A percentile compares a stretch with the other conserved stretches of the same genome.
phyloP scores from a whole-genome alignment of 2,113 vertebrate species.

The Alouatta palliata region DNA sequence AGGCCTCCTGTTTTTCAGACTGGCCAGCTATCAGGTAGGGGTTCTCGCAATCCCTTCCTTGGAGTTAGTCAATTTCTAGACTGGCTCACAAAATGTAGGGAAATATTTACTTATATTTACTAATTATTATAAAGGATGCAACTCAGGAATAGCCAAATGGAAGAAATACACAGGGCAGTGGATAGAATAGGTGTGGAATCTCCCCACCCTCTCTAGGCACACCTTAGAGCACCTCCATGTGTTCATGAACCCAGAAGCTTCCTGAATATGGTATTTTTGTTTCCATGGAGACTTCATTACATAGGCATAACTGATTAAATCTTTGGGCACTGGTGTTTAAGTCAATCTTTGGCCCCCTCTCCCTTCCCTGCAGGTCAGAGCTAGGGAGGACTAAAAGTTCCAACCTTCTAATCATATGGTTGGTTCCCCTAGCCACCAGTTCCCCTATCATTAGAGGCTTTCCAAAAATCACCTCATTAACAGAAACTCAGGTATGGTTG shows the following conservation, averaged over 20 bases:
- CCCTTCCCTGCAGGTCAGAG: neutral
- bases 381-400: neutral
- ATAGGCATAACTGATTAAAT: neutral
- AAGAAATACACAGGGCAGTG: neutral
- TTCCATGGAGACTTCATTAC: neutral
- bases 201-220: rapidly evolving
- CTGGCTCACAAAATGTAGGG: neutral
- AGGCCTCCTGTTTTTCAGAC: neutral
- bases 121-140: neutral
- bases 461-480: neutral
- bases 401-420: neutral
- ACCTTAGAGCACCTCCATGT: too few relatives aligned
- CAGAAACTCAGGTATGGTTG: neutral
- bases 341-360: neutral
- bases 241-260: neutral
- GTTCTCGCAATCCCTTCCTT: neutral
- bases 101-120: neutral
- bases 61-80: neutral
- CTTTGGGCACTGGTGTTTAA: neutral
- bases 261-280: neutral
- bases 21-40: neutral
- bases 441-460: too few relatives aligned
- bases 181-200: too few relatives aligned
- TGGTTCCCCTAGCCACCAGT: neutral
- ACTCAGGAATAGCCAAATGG: neutral